Evolutionary conservation across 2,797 vertebrate genomes (phyloP), one percentile per base, ranked within the genome.

Genomic region (Darevskia mixta): DNA sequence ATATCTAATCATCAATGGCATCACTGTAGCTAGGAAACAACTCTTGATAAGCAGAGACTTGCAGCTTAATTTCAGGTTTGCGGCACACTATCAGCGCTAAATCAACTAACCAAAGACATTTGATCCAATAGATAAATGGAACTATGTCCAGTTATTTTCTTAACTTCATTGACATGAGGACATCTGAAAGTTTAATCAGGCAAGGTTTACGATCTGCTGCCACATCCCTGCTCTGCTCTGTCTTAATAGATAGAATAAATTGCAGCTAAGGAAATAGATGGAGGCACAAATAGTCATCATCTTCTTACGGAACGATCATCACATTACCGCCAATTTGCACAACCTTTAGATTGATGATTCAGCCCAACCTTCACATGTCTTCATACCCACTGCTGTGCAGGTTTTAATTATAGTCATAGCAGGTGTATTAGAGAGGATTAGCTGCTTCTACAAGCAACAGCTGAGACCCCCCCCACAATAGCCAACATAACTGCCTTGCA

Each of bases 81-180:
- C 25, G 58, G 49, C 0, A 6, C 6, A 66, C 0, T 80, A 1
- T 55, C 15, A 71, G 41, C 45, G 55, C 77, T 35, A 73, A 41
- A 71, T 89, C 75, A 23, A 18, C 35, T 86, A 86, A 78, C 82
- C 79, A 91, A 90, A 85, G 82, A 90, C 75, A 61, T 67, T 78
- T 85, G 87, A 1, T 61, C 20, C 61, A 82, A 81, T 49, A 92
- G 91, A 92, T 45, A 82, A 90, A 85, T 84, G 90, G 15, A 64
- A 76, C 76, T 64, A 18, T 25, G 85, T 79, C 38, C 88, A 32
- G 77, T 84, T 91, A 61, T 85, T 85, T 78, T 64, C 35, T 61
- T 67, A 71, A 75, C n/a, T 73, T 58, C 4, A 15, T 73, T 88
- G 72, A 89, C 41, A 35, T 49, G 45, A 0, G 41, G 79, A 82